A percentile compares a stretch with the other conserved stretches of the same genome.
Evolutionary conservation across 2,797 vertebrate species (phyloP).

Genomic region (Discoglossus pictus): DNA sequence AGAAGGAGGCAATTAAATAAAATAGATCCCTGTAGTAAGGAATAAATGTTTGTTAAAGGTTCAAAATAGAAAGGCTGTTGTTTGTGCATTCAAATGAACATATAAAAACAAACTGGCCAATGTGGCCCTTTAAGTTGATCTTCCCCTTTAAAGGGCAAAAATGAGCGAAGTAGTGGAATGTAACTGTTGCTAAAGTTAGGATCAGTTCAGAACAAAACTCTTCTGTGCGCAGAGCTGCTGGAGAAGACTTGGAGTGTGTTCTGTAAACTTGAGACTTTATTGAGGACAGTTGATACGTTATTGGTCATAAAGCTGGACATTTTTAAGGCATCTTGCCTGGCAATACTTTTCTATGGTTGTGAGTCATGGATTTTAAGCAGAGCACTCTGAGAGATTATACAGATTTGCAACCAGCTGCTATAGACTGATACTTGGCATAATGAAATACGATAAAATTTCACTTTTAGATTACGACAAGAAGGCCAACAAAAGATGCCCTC

Average conservation of each 20-base stretch:
- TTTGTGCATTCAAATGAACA: too few relatives aligned
- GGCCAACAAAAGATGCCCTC: conserved; percentile 60
- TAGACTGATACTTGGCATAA: conserved; percentile 67
- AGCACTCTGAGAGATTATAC: conserved; percentile 70
- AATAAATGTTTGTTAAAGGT: too few relatives aligned
- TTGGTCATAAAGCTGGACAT: conserved; percentile 55
- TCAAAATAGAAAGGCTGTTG: too few relatives aligned
- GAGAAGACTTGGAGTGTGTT: conserved; percentile 28
- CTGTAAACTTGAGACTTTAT: conserved; percentile 52
- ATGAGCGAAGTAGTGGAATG: not conserved
- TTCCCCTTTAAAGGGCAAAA: too few relatives aligned
- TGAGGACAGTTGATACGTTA: conserved; percentile 55
- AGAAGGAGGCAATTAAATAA: too few relatives aligned
- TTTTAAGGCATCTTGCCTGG: conserved; percentile 55
- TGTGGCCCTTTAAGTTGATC: too few relatives aligned
- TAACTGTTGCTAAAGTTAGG: conserved; percentile 1
- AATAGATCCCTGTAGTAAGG: too few relatives aligned
- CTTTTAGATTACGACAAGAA: conserved; percentile 66
- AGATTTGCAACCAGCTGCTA: conserved; percentile 71
- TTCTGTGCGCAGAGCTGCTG: conserved; percentile 38
- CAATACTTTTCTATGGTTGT: conserved; percentile 57
- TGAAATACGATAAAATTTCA: conserved; percentile 66
- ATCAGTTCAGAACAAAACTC: conserved; percentile 10
- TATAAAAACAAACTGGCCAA: too few relatives aligned
- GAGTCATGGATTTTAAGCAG: conserved; percentile 65